phyloP scores from a whole-genome alignment of 2,888 invertebrate genomes.

The Calameuta filiformis region DNA sequence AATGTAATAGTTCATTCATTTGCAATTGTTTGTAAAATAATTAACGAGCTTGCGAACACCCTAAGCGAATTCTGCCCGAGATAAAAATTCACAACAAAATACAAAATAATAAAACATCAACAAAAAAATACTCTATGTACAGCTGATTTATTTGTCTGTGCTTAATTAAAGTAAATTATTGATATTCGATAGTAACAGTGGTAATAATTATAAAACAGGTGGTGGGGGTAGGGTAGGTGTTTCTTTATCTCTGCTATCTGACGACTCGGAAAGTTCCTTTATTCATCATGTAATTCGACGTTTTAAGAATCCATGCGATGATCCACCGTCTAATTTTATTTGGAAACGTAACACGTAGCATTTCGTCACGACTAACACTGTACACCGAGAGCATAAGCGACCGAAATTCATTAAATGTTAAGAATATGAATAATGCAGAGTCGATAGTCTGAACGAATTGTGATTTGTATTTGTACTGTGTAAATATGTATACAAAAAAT shows the following conservation, averaged over 20 bases:
- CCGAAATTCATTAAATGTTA: background rate
- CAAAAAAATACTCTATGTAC: slow-evolving; percentile 62
- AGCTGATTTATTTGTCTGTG: slow-evolving; percentile 60
- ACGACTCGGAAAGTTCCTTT: background rate
- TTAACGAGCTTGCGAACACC: background rate
- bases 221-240: slow-evolving; percentile 3
- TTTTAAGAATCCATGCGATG: slow-evolving; percentile 56
- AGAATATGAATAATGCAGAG: background rate
- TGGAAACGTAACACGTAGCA: background rate
- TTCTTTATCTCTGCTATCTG: background rate
- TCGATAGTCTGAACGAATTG: background rate
- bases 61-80: background rate
- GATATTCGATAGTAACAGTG: slow-evolving; percentile 28
- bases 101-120: slow-evolving; percentile 56
- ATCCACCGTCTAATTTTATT: slow-evolving; percentile 27
- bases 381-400: background rate
- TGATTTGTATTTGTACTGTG: background rate
- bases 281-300: slow-evolving; percentile 24
- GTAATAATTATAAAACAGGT: slow-evolving; percentile 45
- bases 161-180: slow-evolving; percentile 37
- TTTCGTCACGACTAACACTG: background rate
- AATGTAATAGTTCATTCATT: background rate
- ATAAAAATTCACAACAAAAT: slow-evolving; percentile 30
- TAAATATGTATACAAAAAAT: background rate
- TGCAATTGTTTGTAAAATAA: background rate